Conservation (phyloP, 2,888 invertebrate species). For the Leptinotarsa juncta region DNA sequence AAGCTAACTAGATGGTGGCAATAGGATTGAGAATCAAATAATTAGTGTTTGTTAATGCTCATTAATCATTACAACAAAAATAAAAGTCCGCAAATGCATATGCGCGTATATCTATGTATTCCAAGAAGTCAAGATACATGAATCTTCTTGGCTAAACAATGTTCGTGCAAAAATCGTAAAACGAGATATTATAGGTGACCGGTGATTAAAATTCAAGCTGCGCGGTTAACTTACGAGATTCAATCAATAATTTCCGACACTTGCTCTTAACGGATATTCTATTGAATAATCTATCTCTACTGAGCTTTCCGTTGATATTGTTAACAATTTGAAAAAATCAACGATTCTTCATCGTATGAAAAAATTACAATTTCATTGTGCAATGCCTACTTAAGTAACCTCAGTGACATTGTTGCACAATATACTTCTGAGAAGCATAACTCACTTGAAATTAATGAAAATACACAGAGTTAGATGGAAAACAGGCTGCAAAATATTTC, state of each 20-base stretch:
- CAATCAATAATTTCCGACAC: neutral
- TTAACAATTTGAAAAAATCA: too few relatives aligned
- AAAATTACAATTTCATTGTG: too few relatives aligned
- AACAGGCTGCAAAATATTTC: too few relatives aligned
- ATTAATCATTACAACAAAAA: constrained; percentile 36
- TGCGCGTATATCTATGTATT: constrained; percentile 16
- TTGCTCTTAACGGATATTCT: too few relatives aligned
- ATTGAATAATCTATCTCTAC: neutral
- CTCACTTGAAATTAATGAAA: too few relatives aligned
- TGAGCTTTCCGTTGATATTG: too few relatives aligned
- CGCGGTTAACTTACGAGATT: neutral
- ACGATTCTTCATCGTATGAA: too few relatives aligned
- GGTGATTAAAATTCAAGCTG: constrained; percentile 15
- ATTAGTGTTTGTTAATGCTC: constrained; percentile 40
- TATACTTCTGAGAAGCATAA: too few relatives aligned
- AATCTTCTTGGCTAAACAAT: constrained; percentile 5
- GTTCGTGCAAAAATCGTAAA: constrained; percentile 1
- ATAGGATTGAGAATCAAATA: constrained; percentile 37
- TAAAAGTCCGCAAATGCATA: constrained; percentile 24
- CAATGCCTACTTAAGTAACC: too few relatives aligned
- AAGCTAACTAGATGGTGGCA: constrained; percentile 40
- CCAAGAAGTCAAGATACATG: constrained; percentile 8
- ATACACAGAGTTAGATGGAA: too few relatives aligned
- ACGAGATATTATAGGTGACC: constrained; percentile 6
- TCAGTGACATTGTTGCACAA: too few relatives aligned